phyloP scores from a whole-genome alignment of 35 echinoderm and acorn worm species.

The Apostichopus parvimensis region DNA sequence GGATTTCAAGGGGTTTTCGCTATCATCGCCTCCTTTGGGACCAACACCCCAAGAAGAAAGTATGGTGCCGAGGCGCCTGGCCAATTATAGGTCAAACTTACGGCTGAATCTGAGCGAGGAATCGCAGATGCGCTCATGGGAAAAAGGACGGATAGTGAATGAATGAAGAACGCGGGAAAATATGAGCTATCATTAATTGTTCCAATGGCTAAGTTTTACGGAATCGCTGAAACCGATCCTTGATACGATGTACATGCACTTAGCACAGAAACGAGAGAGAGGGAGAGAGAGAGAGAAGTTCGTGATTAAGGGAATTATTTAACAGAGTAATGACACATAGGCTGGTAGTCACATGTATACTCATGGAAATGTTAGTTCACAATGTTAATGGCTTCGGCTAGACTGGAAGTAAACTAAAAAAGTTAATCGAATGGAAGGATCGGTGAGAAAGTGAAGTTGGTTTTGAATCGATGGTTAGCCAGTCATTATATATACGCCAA shows the following conservation, averaged over 20 bases:
- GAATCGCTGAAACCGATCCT: conserved; percentile 10
- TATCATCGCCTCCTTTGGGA: conserved; percentile 39
- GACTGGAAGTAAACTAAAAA: background rate
- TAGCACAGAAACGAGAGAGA: background rate
- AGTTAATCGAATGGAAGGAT: background rate
- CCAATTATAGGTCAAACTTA: conserved; percentile 51
- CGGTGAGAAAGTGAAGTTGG: too few relatives aligned
- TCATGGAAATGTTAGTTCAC: too few relatives aligned
- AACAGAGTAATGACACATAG: too few relatives aligned
- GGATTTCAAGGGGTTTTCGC: conserved; percentile 26
- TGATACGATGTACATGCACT: conserved; percentile 1
- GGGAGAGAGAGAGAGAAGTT: background rate
- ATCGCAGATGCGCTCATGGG: conserved; percentile 43
- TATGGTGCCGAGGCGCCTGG: conserved; percentile 42
- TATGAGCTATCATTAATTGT: conserved; percentile 59
- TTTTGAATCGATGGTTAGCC: too few relatives aligned
- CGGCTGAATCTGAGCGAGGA: conserved; percentile 32
- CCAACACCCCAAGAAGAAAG: conserved; percentile 5
- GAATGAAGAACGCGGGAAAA: conserved; percentile 25
- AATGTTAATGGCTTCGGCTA: background rate
- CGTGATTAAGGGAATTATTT: background rate
- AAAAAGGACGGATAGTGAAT: conserved; percentile 31
- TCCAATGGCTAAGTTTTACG: conserved; percentile 32
- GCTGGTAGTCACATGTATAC: too few relatives aligned
- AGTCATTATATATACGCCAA: too few relatives aligned